These are phyloP conservation scores for Myathropa florea DNA, from an alignment of 2,888 invertebrate genomes.

Conservation along the genomic window DNA sequence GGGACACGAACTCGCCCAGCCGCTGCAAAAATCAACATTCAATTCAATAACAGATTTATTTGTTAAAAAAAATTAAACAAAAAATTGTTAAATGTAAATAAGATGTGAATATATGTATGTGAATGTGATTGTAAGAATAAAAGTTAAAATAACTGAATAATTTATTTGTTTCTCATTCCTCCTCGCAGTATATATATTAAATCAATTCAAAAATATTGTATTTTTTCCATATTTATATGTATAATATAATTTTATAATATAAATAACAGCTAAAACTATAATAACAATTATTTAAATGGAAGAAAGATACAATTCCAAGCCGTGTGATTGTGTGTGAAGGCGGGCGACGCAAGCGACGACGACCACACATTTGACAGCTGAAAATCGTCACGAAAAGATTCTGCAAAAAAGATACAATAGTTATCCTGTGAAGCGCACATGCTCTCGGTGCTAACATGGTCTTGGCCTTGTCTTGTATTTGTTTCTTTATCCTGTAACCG, in stretches of 20 bases:
- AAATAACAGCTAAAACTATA: conserved; percentile 70
- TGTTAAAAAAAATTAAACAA: conserved; percentile 50
- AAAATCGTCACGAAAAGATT: conserved; percentile 30
- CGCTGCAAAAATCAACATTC: conserved; percentile 16
- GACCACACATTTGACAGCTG: conserved; percentile 56
- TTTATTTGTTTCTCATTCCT: conserved; percentile 49
- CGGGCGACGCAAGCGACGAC: background rate
- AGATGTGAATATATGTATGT: conserved; percentile 57
- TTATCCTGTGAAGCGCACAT: conserved; percentile 1
- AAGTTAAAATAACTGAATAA: conserved; percentile 65
- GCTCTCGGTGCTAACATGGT: background rate
- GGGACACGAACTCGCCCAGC: background rate
- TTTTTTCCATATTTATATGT: conserved; percentile 46
- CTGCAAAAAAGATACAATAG: background rate
- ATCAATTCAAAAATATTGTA: conserved; percentile 67
- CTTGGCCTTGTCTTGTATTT: conserved; percentile 20
- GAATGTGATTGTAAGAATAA: conserved; percentile 67
- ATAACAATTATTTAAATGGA: conserved; percentile 71
- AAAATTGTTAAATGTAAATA: conserved; percentile 56
- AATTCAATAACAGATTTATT: conserved; percentile 68
- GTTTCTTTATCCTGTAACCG: conserved; percentile 52
- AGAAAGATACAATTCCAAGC: conserved; percentile 65
- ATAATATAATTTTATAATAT: conserved; percentile 65
- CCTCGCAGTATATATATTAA: conserved; percentile 45
- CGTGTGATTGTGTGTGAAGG: background rate